Evolutionary conservation across 2,888 invertebrate species (phyloP).

Genomic region (Cylloceria caligata): DNA sequence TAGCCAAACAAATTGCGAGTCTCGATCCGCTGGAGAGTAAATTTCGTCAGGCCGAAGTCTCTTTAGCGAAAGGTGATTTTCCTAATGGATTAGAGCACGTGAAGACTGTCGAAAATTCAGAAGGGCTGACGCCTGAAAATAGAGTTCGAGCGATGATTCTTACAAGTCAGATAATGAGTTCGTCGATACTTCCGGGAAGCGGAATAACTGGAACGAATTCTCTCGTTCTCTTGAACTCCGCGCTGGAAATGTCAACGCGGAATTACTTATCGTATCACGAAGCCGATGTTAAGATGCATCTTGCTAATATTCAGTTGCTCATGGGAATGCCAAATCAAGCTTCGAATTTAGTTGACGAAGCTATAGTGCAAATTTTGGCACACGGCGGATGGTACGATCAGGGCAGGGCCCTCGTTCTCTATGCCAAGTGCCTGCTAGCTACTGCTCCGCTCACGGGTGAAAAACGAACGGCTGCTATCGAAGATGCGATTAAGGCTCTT

Average conservation of each 20-base stretch:
- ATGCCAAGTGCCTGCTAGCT: slow-evolving; percentile 92
- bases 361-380: slow-evolving; percentile 90
- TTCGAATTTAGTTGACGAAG: slow-evolving; percentile 88
- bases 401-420: slow-evolving; percentile 91
- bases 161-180: slow-evolving; percentile 88
- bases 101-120: slow-evolving; percentile 74
- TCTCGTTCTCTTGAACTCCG: slow-evolving; percentile 88
- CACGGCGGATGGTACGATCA: slow-evolving; percentile 94
- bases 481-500: slow-evolving; percentile 87
- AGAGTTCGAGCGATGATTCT: slow-evolving; percentile 90
- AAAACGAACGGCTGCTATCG: slow-evolving; percentile 85
- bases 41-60: slow-evolving; percentile 84
- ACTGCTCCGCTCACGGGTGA: slow-evolving; percentile 86
- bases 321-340: slow-evolving; percentile 93
- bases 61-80: slow-evolving; percentile 83
- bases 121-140: slow-evolving; percentile 77
- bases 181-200: slow-evolving; percentile 86
- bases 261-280: slow-evolving; percentile 92
- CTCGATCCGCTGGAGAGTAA: slow-evolving; percentile 85
- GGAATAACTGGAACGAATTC: slow-evolving; percentile 85
- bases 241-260: slow-evolving; percentile 90
- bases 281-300: slow-evolving; percentile 91
- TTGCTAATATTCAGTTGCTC: slow-evolving; percentile 91
- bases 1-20: slow-evolving; percentile 85
- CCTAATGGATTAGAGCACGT: slow-evolving; percentile 78